Evolutionary conservation across 2,797 vertebrate genomes (phyloP).

Genomic region (Protosalanx chinensis): DNA sequence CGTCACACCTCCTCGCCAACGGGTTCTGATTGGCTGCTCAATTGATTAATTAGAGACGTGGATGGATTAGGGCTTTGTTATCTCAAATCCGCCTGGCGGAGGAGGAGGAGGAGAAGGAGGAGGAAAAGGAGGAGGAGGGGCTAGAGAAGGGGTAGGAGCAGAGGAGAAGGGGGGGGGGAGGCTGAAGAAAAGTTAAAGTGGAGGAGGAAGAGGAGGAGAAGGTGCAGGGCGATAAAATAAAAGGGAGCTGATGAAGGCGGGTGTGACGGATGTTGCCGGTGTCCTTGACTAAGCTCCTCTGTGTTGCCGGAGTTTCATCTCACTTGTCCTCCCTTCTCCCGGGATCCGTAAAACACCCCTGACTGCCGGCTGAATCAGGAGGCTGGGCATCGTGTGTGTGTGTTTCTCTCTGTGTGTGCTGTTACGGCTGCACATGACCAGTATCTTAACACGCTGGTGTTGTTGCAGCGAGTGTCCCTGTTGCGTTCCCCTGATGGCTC

Average conservation of each 20-base stretch:
- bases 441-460: neutral
- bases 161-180: too few species aligned
- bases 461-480: neutral
- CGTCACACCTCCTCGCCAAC: constrained; percentile 56
- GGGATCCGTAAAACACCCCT: constrained; percentile 65
- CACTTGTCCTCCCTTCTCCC: constrained; percentile 55
- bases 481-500: neutral
- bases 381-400: constrained; percentile 49
- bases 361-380: constrained; percentile 24
- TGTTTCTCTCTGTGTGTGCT: constrained; percentile 48
- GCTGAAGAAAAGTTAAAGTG: too few species aligned
- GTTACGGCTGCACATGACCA: constrained; percentile 1
- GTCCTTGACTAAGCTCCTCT: constrained; percentile 74
- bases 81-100: too few species aligned
- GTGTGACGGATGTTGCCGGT: constrained; percentile 68
- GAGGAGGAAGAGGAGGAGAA: too few species aligned
- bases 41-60: constrained; percentile 74
- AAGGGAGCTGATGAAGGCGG: constrained; percentile 67
- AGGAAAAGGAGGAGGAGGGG: constrained; percentile 44
- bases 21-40: constrained; percentile 57
- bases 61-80: constrained; percentile 56
- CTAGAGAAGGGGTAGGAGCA: constrained; percentile 51
- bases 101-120: too few species aligned
- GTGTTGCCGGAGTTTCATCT: constrained; percentile 67
- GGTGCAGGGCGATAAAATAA: too few species aligned